phyloP scores from a whole-genome alignment of 2,113 vertebrate species.

The Cygnus buccinator region DNA sequence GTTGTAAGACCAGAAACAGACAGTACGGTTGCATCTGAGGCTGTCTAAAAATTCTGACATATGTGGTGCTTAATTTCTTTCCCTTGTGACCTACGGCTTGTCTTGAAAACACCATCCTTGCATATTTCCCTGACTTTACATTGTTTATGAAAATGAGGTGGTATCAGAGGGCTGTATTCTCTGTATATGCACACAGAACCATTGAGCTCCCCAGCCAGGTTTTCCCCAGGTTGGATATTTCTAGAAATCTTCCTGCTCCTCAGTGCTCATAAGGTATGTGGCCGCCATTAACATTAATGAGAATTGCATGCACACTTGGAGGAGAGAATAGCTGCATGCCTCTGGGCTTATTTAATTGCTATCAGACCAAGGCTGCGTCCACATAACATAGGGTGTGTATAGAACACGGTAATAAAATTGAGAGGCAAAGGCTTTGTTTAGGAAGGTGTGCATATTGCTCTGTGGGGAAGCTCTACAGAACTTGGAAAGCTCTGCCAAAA shows the following conservation, averaged over 20 bases:
- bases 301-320: not conserved
- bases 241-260: not conserved
- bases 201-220: not conserved
- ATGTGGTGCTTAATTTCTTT: not conserved
- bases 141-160: not conserved
- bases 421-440: not conserved
- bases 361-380: not conserved
- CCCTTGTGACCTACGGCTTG: not conserved
- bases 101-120: not conserved
- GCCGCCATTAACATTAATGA: conserved; percentile 15
- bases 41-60: not conserved
- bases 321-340: not conserved
- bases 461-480: not conserved
- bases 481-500: not conserved
- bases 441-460: not conserved
- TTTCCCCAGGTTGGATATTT: not conserved
- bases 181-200: not conserved
- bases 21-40: not conserved
- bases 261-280: not conserved
- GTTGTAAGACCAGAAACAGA: not conserved
- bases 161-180: not conserved
- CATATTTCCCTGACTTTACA: not conserved
- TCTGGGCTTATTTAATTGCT: conserved; percentile 48
- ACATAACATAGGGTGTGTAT: not conserved
- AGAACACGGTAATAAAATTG: not conserved